A percentile compares a stretch with the other conserved stretches of the same genome.
Conservation (phyloP, 2,113 vertebrate species). For the Phalacrocorax aristotelis region DNA sequence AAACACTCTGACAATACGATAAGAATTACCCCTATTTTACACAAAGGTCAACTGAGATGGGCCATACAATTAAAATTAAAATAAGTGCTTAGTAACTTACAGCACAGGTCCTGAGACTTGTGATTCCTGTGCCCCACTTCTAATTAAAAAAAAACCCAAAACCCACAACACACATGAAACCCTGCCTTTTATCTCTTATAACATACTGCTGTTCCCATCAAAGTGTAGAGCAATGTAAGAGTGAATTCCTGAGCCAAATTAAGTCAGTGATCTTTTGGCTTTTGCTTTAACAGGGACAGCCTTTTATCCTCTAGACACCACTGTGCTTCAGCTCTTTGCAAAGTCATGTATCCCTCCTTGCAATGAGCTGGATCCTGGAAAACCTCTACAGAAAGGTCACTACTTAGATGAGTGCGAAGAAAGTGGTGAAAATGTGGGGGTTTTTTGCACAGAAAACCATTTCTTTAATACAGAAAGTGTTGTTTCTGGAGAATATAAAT, state of each 20-base stretch:
- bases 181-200: background rate
- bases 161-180: too few relatives aligned
- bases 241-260: background rate
- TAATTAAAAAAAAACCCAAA: background rate
- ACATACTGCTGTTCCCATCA: background rate
- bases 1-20: background rate
- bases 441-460: background rate
- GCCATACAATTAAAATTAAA: background rate
- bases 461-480: background rate
- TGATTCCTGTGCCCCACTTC: background rate
- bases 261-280: background rate
- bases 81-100: background rate
- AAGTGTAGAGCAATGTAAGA: background rate
- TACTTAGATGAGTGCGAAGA: background rate
- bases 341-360: background rate
- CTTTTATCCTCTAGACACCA: background rate
- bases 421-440: background rate
- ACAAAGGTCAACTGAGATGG: accelerated
- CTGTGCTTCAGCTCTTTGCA: background rate
- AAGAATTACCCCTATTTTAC: background rate
- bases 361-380: background rate
- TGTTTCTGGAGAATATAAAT: background rate
- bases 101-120: background rate
- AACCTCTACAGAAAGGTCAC: background rate
- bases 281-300: background rate